phyloP scores from a whole-genome alignment of 2,888 invertebrate genomes.

The Villa cingulata region DNA sequence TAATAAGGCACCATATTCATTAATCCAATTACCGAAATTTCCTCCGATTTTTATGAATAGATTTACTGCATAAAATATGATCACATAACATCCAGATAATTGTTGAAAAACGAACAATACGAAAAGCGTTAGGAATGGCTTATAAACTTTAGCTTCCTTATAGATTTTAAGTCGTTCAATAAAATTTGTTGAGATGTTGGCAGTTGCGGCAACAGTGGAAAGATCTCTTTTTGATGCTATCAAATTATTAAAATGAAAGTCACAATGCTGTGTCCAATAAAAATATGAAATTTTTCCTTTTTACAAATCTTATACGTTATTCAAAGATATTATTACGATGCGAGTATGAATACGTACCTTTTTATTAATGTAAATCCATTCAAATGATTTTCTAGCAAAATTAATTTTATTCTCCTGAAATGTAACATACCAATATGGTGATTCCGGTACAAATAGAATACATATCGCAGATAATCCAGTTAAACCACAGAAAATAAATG shows the following conservation, averaged over 20 bases:
- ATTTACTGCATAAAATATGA: slow-evolving; percentile 39
- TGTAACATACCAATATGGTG: slow-evolving; percentile 43
- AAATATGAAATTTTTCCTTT: too few relatives aligned
- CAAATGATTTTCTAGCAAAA: slow-evolving; percentile 31
- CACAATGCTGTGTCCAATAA: slow-evolving; percentile 1
- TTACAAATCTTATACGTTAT: too few relatives aligned
- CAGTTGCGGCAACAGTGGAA: neutral
- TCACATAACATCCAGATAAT: slow-evolving; percentile 42
- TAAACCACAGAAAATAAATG: slow-evolving; percentile 34
- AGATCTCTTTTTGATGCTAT: neutral
- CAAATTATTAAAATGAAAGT: slow-evolving; percentile 5
- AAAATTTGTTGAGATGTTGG: neutral
- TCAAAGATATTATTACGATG: too few relatives aligned
- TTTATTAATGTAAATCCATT: slow-evolving; percentile 36
- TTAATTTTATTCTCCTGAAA: slow-evolving; percentile 29
- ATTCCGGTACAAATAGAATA: slow-evolving; percentile 40
- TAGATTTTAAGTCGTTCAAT: too few relatives aligned
- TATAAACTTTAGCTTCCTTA: slow-evolving; percentile 32
- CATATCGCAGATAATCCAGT: slow-evolving; percentile 27
- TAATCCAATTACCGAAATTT: slow-evolving; percentile 15
- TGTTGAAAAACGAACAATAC: slow-evolving; percentile 42
- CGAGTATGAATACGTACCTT: slow-evolving; percentile 22
- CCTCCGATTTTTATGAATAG: slow-evolving; percentile 16
- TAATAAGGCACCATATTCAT: slow-evolving; percentile 17
- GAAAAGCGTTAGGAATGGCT: slow-evolving; percentile 39